phyloP scores from a whole-genome alignment of 2,888 invertebrate species.

The Scelioninae gen. 1 region DNA sequence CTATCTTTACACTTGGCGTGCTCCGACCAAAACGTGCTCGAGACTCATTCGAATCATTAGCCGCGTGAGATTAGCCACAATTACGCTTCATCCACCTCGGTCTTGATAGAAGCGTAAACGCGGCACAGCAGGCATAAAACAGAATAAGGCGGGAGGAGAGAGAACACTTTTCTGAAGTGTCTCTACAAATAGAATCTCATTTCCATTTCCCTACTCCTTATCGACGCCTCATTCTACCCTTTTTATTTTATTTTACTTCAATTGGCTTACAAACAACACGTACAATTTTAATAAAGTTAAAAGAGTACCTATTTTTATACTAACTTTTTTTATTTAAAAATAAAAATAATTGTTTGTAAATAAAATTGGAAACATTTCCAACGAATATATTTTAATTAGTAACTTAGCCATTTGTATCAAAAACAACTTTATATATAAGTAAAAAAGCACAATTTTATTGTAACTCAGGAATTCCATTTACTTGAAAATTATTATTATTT shows the following conservation, averaged over 20 bases:
- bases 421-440: no score
- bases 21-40: conserved; percentile 64
- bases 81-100: conserved; percentile 56
- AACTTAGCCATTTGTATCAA: no score
- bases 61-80: conserved; percentile 65
- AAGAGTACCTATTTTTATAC: no score
- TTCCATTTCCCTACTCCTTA: conserved; percentile 35
- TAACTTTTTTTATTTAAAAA: no score
- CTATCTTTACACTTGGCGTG: conserved; percentile 55
- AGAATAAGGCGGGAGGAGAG: conserved; percentile 26
- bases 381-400: no score
- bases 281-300: conserved; percentile 5
- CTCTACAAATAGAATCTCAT: conserved; percentile 53
- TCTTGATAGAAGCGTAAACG: conserved; percentile 64
- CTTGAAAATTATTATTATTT: no score
- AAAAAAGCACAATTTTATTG: no score
- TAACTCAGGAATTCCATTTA: no score
- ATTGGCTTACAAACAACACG: conserved; percentile 13
- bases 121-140: conserved; percentile 37
- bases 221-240: conserved; percentile 25
- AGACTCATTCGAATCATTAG: conserved; percentile 67
- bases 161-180: conserved; percentile 56
- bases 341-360: no score
- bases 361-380: no score
- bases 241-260: conserved; percentile 6